Evolutionary conservation across 2,113 vertebrate genomes (phyloP).

Genomic region (Catharus fuscescens): DNA sequence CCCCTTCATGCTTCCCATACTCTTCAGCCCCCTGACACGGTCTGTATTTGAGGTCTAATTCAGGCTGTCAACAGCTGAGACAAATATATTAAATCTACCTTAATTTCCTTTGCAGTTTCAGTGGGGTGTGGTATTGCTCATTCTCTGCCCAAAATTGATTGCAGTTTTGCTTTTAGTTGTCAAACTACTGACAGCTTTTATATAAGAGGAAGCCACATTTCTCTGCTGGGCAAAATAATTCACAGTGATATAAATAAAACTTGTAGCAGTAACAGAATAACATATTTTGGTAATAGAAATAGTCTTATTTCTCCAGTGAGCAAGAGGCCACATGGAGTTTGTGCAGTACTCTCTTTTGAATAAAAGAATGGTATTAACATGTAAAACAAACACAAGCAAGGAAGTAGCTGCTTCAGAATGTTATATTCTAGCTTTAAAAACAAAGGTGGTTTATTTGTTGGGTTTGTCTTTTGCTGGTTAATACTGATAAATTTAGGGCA

Average conservation of each 20-base stretch:
- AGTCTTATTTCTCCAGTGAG: background rate
- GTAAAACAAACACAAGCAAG: background rate
- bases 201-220: background rate
- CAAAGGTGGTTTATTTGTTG: background rate
- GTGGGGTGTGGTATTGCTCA: background rate
- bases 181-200: background rate
- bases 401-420: background rate
- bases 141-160: background rate
- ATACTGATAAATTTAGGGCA: background rate
- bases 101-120: background rate
- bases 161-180: background rate
- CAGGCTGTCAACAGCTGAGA: background rate
- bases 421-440: background rate
- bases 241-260: background rate
- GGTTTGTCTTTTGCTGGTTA: background rate
- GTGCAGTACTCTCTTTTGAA: background rate
- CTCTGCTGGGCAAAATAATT: slow-evolving; percentile 27
- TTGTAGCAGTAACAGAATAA: background rate
- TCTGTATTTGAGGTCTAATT: background rate
- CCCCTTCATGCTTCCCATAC: background rate
- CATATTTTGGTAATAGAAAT: background rate
- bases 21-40: background rate
- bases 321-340: background rate
- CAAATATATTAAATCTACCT: slow-evolving; percentile 18
- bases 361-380: background rate